Evolutionary conservation across 2,888 invertebrate genomes (phyloP).

Genomic region (Rambutsinella grinnellia): DNA sequence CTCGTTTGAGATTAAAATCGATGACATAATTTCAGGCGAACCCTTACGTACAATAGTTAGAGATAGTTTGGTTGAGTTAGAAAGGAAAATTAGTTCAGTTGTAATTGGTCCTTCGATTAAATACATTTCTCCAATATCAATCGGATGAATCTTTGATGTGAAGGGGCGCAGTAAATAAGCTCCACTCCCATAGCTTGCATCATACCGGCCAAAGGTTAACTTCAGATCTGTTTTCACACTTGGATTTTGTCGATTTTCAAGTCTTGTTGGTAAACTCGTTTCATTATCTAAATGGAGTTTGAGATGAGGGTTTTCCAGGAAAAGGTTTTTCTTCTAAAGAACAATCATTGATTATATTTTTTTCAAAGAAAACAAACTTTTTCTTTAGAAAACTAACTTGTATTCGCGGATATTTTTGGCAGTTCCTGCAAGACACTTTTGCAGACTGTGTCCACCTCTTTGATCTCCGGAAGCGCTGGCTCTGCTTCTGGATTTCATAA

Average conservation of each 20-base stretch:
- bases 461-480: too few relatives aligned
- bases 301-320: neutral
- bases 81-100: conserved; percentile 1
- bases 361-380: too few relatives aligned
- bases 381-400: too few relatives aligned
- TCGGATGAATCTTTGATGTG: neutral
- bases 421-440: too few relatives aligned
- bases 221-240: neutral
- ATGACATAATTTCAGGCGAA: neutral
- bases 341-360: too few relatives aligned
- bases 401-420: too few relatives aligned
- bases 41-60: conserved; percentile 10
- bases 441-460: too few relatives aligned
- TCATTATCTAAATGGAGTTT: neutral
- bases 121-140: neutral
- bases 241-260: neutral
- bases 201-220: conserved; percentile 15
- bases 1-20: conserved; percentile 5
- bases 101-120: conserved; percentile 12
- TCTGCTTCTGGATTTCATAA: conserved; percentile 5
- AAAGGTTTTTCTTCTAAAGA: too few relatives aligned
- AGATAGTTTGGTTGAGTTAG: neutral
- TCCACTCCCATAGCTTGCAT: conserved; percentile 17
- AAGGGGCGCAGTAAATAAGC: conserved; percentile 23
- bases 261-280: neutral